These are phyloP conservation scores for Aphelenchoides fujianensis DNA, from an alignment of 1,140 invertebrate genomes.

Conservation along the genomic window DNA sequence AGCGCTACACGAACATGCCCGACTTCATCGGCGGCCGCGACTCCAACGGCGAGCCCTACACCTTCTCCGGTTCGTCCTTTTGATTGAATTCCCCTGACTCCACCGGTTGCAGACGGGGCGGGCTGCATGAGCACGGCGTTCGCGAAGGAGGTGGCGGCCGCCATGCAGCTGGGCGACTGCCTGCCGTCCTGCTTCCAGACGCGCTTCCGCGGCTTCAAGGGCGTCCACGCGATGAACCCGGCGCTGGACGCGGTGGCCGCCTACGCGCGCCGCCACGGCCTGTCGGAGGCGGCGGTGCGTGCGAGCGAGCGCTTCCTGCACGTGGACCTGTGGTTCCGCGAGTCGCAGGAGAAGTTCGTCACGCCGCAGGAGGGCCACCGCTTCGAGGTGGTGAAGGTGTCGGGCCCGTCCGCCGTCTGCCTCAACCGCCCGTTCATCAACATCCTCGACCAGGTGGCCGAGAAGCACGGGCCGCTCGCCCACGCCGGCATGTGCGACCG, in stretches of 20 bases:
- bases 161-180: slow-evolving; percentile 31
- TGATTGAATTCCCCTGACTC: neutral
- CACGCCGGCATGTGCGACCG: slow-evolving; percentile 45
- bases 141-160: slow-evolving; percentile 36
- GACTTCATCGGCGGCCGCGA: slow-evolving; percentile 40
- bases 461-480: slow-evolving; percentile 37
- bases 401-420: slow-evolving; percentile 63
- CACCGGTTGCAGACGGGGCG: slow-evolving; percentile 34
- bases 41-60: slow-evolving; percentile 39
- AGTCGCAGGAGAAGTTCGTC: slow-evolving; percentile 44
- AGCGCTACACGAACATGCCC: slow-evolving; percentile 20
- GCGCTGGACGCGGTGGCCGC: slow-evolving; percentile 33
- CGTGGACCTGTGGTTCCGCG: slow-evolving; percentile 28
- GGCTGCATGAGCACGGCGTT: slow-evolving; percentile 38
- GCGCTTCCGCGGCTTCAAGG: slow-evolving; percentile 49
- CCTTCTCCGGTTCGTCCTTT: slow-evolving; percentile 35
- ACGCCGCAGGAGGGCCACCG: slow-evolving; percentile 22
- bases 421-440: slow-evolving; percentile 63
- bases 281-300: neutral
- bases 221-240: slow-evolving; percentile 40
- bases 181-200: slow-evolving; percentile 45
- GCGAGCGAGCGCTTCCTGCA: neutral
- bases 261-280: slow-evolving; percentile 34
- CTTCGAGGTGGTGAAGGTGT: slow-evolving; percentile 63
- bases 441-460: slow-evolving; percentile 62